These are phyloP conservation scores for Scylla paramamosain DNA, from an alignment of 1,140 invertebrate species.

Conservation along the genomic window DNA sequence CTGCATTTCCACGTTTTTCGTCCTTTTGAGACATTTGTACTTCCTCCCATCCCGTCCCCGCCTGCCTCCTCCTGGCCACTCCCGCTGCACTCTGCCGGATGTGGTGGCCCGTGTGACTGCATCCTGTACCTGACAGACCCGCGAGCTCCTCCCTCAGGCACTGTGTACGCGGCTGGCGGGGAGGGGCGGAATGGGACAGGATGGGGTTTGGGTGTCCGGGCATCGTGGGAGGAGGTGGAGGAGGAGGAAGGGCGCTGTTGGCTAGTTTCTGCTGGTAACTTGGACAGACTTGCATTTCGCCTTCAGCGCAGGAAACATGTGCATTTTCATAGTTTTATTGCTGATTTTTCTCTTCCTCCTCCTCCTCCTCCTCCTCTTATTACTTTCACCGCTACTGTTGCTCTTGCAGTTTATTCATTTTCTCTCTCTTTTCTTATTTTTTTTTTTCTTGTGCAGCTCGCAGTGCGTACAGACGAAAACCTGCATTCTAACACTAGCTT, in stretches of 20 bases:
- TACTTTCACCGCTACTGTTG: background rate
- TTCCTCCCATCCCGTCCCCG: background rate
- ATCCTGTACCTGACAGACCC: background rate
- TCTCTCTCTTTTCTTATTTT: too few species aligned
- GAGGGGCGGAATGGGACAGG: background rate
- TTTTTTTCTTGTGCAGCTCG: too few species aligned
- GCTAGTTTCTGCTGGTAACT: background rate
- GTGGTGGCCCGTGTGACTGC: conserved; percentile 8
- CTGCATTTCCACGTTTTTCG: background rate
- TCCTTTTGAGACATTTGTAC: background rate
- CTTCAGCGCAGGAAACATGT: background rate
- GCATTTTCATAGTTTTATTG: background rate
- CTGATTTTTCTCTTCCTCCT: background rate
- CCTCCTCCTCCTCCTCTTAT: background rate
- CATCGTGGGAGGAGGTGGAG: background rate
- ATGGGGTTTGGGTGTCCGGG: background rate
- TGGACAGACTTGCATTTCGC: background rate
- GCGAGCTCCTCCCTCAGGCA: background rate
- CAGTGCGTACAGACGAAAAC: too few species aligned
- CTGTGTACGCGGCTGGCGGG: background rate
- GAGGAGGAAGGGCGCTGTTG: background rate
- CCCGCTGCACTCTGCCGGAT: background rate
- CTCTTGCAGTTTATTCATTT: background rate
- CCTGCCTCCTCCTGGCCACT: background rate
- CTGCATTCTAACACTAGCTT: too few species aligned